Base-by-base conservation (phyloP, 2,888 invertebrate species). In the Alentia gelatinosa region DNA sequence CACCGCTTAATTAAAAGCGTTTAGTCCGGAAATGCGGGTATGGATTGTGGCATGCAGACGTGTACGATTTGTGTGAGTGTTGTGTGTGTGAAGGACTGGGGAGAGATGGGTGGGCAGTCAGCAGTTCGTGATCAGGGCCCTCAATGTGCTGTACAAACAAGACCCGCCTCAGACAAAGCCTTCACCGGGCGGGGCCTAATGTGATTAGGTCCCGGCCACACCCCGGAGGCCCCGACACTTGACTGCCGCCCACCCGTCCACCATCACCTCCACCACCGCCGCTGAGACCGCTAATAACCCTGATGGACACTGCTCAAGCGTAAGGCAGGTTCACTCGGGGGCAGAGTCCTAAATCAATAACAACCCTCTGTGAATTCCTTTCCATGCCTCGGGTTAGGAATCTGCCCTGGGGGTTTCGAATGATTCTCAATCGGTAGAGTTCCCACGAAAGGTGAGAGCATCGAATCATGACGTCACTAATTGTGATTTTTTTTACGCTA, bases 121-220 rank as follows among this genome's bases (percentile, higher is more conserved):
- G 23, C 79, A 4, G 79, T 79, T 79, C 79, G 79, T 79, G 79
- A 79, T 79, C 79, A 35, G 79, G 5, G 19, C 19, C 79, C 79
- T 39, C 79, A 79, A 79, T 79, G 39, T n/a, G 19, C 37, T 23
- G 19, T 26, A 12, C 39, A 79, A 79, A 79, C 79, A 79, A 0
- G 39, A 0, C 79, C 79, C 15, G 79, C 79, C 1, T 35, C 79
- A 79, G 79, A 79, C 79, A 79, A 79, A 79, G 79, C 79, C 79
- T 15, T 33, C 23, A 39, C 3, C 79, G n/a, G 79, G 37, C 35
- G 79, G 79, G 12, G 37, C 35, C 79, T 79, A 79, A 79, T 79
- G 39, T 79, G 79, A 79, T 79, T 79, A 79, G 79, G 19, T 26
- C 0, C 37, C 37, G 5, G 79, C 79, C 79, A 39, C 79, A 79